These are phyloP conservation scores for Cladopsammia gracilis DNA, from an alignment of 64 coral and sea anemone genomes.

Conservation along the genomic window DNA sequence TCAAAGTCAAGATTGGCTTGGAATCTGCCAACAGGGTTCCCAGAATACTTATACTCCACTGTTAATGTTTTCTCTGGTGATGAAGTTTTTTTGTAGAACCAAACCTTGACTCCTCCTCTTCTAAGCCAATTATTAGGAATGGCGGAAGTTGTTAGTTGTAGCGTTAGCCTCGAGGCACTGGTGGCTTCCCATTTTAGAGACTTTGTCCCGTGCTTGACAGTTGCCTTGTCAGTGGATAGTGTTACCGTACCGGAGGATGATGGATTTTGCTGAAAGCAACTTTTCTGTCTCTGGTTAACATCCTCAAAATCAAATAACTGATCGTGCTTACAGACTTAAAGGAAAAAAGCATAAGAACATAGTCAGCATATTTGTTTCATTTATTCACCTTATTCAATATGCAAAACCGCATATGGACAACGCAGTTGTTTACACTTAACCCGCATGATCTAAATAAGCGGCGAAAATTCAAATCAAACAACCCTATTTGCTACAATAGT, in stretches of 20 bases:
- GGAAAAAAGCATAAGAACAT: neutral
- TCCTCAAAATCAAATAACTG: neutral
- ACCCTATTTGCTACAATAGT: too few relatives aligned
- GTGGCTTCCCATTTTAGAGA: conserved; percentile 4
- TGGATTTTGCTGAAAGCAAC: neutral
- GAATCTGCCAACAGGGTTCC: neutral
- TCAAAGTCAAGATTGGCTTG: conserved; percentile 41
- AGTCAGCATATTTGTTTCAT: neutral
- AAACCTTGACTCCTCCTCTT: conserved; percentile 50
- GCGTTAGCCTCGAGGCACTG: neutral
- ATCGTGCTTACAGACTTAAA: neutral
- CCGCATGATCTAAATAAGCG: too few relatives aligned
- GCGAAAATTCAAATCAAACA: too few relatives aligned
- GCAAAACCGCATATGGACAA: too few relatives aligned
- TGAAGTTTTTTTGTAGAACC: conserved; percentile 37
- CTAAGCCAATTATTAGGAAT: neutral
- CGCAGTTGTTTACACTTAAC: too few relatives aligned
- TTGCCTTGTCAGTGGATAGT: neutral
- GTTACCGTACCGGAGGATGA: neutral
- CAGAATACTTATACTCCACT: neutral
- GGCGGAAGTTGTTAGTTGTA: neutral
- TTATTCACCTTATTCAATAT: too few relatives aligned
- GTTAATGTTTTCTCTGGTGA: neutral
- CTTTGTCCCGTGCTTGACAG: neutral
- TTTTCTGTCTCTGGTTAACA: neutral